Evolutionary conservation across 2,797 vertebrate genomes (phyloP).

Genomic region (Acrocephalus scirpaceus): DNA sequence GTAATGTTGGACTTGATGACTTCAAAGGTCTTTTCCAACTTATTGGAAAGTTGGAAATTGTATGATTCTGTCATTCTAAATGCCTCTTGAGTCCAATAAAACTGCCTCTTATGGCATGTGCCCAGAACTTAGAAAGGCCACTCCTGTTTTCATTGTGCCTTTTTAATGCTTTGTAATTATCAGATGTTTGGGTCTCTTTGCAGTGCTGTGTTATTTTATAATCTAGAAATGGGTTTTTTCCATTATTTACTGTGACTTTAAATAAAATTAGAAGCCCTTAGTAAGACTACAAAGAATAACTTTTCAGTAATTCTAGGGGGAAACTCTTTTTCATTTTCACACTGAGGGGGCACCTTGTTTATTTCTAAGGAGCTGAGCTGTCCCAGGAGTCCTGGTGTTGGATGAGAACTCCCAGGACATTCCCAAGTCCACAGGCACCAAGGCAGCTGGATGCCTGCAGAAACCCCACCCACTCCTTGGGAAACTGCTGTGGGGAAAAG

Average conservation of each 20-base stretch:
- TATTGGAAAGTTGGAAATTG: background rate
- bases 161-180: background rate
- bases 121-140: background rate
- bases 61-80: background rate
- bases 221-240: background rate
- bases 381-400: fast-evolving
- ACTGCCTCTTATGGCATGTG: background rate
- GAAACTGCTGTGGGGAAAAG: background rate
- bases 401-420: fast-evolving
- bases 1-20: background rate
- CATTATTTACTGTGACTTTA: background rate
- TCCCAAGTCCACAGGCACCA: background rate
- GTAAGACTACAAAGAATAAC: background rate
- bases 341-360: background rate
- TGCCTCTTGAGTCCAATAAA: background rate
- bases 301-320: background rate
- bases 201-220: background rate
- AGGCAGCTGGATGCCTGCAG: background rate
- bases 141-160: background rate
- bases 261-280: background rate
- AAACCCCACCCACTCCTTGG: background rate
- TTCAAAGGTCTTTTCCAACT: background rate
- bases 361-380: background rate
- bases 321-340: background rate
- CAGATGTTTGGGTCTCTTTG: background rate